These are phyloP conservation scores for Imbricaverruca yamaguchii DNA, from an alignment of 2,888 invertebrate genomes.

Conservation along the genomic window DNA sequence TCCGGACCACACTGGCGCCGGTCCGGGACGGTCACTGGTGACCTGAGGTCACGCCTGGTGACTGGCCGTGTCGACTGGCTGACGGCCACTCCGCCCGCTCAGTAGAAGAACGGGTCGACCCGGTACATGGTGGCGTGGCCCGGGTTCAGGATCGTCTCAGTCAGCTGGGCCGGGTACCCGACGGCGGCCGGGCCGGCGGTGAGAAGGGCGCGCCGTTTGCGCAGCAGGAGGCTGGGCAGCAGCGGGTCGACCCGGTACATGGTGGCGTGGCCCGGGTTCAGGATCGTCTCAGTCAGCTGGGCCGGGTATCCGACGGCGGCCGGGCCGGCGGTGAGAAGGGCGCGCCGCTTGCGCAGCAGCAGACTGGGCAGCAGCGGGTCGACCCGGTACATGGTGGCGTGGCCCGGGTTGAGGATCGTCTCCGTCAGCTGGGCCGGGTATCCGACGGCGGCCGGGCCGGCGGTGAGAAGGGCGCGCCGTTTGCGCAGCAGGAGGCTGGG, in stretches of 20 bases:
- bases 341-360: conserved; percentile 68
- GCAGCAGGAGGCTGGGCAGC: conserved; percentile 79
- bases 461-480: conserved; percentile 56
- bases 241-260: background rate
- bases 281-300: conserved; percentile 79
- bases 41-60: background rate
- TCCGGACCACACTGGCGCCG: background rate
- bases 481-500: conserved; percentile 84
- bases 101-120: conserved; percentile 40
- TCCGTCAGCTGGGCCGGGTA: conserved; percentile 83
- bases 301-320: conserved; percentile 71
- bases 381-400: conserved; percentile 48
- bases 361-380: conserved; percentile 59
- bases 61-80: background rate
- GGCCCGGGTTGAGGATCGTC: conserved; percentile 67
- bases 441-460: conserved; percentile 58
- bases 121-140: conserved; percentile 81
- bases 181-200: conserved; percentile 56
- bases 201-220: conserved; percentile 59
- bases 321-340: conserved; percentile 54
- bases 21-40: background rate
- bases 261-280: conserved; percentile 62
- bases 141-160: conserved; percentile 83
- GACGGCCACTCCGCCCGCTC: no score
- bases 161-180: conserved; percentile 70